These are phyloP conservation scores for Holothuria scabra DNA, from an alignment of 53 echinoderm and acorn worm species.

Conservation along the genomic window DNA sequence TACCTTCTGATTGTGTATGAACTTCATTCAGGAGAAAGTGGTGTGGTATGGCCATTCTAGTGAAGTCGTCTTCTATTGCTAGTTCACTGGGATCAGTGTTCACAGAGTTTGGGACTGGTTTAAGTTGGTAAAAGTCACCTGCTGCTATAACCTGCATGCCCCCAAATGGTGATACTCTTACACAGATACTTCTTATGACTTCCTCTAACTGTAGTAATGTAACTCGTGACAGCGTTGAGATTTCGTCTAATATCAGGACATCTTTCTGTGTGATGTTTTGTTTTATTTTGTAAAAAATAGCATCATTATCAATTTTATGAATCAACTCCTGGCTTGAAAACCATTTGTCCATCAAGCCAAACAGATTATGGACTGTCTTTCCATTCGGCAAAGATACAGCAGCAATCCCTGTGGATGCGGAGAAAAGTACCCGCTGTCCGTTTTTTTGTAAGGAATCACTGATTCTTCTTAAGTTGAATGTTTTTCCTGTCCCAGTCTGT, in stretches of 20 bases:
- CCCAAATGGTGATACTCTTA: neutral
- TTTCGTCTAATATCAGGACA: conserved; percentile 3
- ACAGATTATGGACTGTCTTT: neutral
- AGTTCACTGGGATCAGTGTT: conserved; percentile 8
- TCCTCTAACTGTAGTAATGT: neutral
- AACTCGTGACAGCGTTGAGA: conserved; percentile 10
- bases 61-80: neutral
- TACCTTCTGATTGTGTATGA: too few relatives aligned
- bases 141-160: conserved; percentile 17
- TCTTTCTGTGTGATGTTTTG: neutral
- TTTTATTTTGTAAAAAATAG: neutral
- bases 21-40: too few relatives aligned
- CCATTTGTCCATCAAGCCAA: neutral
- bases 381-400: neutral
- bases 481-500: neutral
- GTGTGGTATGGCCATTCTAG: neutral
- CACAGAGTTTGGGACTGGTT: conserved; percentile 3
- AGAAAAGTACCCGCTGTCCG: neutral
- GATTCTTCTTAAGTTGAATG: neutral
- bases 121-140: conserved; percentile 1
- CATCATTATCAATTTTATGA: neutral
- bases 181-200: neutral
- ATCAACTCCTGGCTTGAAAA: neutral
- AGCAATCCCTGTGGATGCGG: neutral
- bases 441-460: neutral